Evolutionary conservation across 2,797 vertebrate species (phyloP).

Genomic region (Helostoma temminkii): DNA sequence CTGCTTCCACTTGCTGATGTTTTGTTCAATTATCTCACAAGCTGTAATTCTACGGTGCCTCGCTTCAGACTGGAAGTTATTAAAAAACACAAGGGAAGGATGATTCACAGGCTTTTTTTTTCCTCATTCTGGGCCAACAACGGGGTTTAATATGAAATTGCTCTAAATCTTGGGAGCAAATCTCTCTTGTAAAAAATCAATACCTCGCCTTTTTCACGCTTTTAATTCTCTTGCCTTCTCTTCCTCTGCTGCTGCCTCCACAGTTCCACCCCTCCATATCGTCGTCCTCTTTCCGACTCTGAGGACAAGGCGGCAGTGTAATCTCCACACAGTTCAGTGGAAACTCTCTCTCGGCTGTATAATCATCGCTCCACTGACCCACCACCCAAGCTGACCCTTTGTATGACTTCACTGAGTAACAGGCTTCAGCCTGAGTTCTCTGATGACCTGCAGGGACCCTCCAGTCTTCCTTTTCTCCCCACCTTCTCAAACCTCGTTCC

Average conservation of each 20-base stretch:
- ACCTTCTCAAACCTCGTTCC: slow-evolving; percentile 15
- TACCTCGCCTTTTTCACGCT: slow-evolving; percentile 30
- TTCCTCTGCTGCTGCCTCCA: slow-evolving; percentile 13
- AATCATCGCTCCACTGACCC: slow-evolving; percentile 58
- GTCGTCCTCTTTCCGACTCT: slow-evolving; percentile 17
- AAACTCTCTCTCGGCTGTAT: slow-evolving; percentile 39
- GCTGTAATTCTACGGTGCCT: slow-evolving; percentile 71
- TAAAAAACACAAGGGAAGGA: slow-evolving; percentile 42
- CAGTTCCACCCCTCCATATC: slow-evolving; percentile 16
- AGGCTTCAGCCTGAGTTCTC: slow-evolving; percentile 69
- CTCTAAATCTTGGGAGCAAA: slow-evolving; percentile 67
- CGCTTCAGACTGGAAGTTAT: slow-evolving; percentile 70
- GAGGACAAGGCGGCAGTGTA: slow-evolving; percentile 17
- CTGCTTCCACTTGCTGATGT: slow-evolving; percentile 53
- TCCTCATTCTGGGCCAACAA: slow-evolving; percentile 64
- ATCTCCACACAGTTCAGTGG: slow-evolving; percentile 36
- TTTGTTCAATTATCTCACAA: slow-evolving; percentile 76
- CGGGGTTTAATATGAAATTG: slow-evolving; percentile 70
- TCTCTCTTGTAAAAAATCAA: slow-evolving; percentile 72
- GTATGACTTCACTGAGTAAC: slow-evolving; percentile 69
- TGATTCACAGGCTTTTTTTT: slow-evolving; percentile 66
- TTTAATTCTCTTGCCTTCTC: slow-evolving; percentile 50
- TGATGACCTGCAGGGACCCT: slow-evolving; percentile 50
- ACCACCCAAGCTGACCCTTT: slow-evolving; percentile 52
- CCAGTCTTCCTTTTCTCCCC: slow-evolving; percentile 11